These are phyloP conservation scores for Ips typographus DNA, from an alignment of 1,140 invertebrate genomes.

Conservation along the genomic window DNA sequence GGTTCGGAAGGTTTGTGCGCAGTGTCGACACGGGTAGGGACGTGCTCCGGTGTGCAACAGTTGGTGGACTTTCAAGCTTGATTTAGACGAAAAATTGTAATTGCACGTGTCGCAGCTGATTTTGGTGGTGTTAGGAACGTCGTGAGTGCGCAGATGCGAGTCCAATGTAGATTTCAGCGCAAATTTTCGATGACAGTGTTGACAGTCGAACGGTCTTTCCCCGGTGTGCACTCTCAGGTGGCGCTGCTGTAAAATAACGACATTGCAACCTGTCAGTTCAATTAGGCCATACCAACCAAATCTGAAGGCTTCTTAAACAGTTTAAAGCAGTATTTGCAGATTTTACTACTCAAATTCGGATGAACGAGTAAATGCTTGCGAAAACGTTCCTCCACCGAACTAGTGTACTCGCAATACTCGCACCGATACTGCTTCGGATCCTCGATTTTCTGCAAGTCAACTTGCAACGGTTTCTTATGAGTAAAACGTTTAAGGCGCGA, in stretches of 20 bases:
- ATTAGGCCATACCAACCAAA: constrained; percentile 40
- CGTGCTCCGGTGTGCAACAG: constrained; percentile 54
- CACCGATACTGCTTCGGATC: constrained; percentile 25
- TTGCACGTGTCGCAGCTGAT: constrained; percentile 63
- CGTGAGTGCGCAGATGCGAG: constrained; percentile 64
- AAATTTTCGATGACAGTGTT: constrained; percentile 66
- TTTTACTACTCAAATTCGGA: constrained; percentile 21
- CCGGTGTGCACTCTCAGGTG: constrained; percentile 64
- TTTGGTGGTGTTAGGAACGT: constrained; percentile 52
- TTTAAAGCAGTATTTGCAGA: constrained; percentile 44
- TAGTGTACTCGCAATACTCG: constrained; percentile 33
- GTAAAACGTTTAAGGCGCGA: not conserved
- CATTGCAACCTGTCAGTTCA: constrained; percentile 1
- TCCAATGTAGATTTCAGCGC: constrained; percentile 68
- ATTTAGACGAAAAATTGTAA: constrained; percentile 61
- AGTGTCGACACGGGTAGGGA: constrained; percentile 62
- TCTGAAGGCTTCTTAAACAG: constrained; percentile 48
- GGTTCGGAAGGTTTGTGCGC: constrained; percentile 65
- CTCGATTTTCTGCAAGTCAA: constrained; percentile 12
- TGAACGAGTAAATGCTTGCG: constrained; percentile 30
- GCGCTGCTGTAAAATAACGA: constrained; percentile 35
- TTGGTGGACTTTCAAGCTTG: constrained; percentile 72
- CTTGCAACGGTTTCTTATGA: constrained; percentile 20
- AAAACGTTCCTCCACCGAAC: constrained; percentile 21
- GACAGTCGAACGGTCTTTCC: constrained; percentile 67